Evolutionary conservation across 1,140 invertebrate genomes (phyloP).

Genomic region (Caenorhabditis briggsae): DNA sequence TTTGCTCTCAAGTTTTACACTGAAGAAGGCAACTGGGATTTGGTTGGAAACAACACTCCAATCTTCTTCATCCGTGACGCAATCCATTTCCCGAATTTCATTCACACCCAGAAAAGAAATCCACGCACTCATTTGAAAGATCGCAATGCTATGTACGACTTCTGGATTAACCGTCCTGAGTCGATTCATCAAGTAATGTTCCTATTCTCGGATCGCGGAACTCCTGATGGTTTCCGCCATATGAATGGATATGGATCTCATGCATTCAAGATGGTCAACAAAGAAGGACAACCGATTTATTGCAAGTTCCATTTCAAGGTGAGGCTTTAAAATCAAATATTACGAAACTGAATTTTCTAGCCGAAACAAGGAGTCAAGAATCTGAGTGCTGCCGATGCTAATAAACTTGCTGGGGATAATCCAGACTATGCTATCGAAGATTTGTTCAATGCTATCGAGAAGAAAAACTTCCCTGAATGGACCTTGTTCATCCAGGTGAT

Average conservation of each 20-base stretch:
- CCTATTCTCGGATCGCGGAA: slow-evolving; percentile 90
- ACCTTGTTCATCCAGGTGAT: slow-evolving; percentile 79
- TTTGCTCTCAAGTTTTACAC: slow-evolving; percentile 97
- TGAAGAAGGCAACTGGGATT: slow-evolving; percentile 89
- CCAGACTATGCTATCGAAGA: slow-evolving; percentile 91
- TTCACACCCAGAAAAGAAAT: slow-evolving; percentile 93
- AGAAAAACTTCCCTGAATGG: slow-evolving; percentile 87
- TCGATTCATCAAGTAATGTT: slow-evolving; percentile 89
- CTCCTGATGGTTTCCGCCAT: slow-evolving; percentile 88
- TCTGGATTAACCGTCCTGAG: slow-evolving; percentile 89
- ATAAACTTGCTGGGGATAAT: slow-evolving; percentile 84
- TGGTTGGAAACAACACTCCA: slow-evolving; percentile 94
- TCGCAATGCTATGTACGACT: slow-evolving; percentile 95
- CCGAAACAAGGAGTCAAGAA: slow-evolving; percentile 91
- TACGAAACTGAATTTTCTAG: slow-evolving; percentile 78
- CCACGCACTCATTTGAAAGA: slow-evolving; percentile 92
- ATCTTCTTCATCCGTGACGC: slow-evolving; percentile 96
- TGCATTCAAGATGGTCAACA: slow-evolving; percentile 92
- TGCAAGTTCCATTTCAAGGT: slow-evolving; percentile 94
- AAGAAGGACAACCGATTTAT: slow-evolving; percentile 84
- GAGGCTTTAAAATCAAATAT: neutral
- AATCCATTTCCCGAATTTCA: slow-evolving; percentile 89
- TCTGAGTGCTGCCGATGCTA: slow-evolving; percentile 84
- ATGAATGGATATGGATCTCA: slow-evolving; percentile 97
- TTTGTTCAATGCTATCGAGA: slow-evolving; percentile 89